Percentiles rank a stretch among this genome's conserved stretches.
phyloP scores from a whole-genome alignment of 2,797 vertebrate genomes.

The Pipistrellus nathusii region DNA sequence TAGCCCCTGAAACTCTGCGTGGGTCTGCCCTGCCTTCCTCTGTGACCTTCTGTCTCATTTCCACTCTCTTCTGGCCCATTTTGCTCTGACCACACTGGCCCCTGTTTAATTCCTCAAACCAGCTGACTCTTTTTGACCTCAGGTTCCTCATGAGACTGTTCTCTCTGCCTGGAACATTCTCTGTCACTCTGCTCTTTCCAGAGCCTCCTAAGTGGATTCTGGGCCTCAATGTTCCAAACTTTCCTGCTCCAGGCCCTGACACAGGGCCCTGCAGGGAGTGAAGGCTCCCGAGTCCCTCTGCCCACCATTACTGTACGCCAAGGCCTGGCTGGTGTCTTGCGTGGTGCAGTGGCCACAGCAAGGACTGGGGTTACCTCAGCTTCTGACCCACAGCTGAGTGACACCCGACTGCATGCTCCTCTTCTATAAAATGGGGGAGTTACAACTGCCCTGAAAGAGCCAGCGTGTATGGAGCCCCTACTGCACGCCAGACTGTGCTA shows the following conservation, averaged over 20 bases:
- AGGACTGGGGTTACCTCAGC: not conserved
- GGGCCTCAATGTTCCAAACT: not conserved
- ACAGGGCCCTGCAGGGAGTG: fast-evolving
- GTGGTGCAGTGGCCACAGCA: not conserved
- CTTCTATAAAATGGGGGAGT: not conserved
- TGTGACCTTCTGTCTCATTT: not conserved
- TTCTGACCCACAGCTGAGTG: not conserved
- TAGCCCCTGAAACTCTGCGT: not conserved
- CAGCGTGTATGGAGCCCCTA: not conserved
- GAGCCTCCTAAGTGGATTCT: not conserved
- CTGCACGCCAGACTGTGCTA: not conserved
- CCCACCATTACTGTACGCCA: not conserved
- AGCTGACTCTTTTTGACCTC: not conserved
- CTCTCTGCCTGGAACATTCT: not conserved
- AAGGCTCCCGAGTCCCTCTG: not conserved
- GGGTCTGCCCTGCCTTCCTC: not conserved
- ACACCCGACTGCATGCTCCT: not conserved
- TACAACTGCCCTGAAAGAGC: not conserved
- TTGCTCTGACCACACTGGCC: not conserved
- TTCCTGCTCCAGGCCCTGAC: not conserved
- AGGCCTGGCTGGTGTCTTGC: not conserved
- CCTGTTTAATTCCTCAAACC: not conserved
- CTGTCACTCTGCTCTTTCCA: not conserved
- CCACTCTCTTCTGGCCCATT: not conserved
- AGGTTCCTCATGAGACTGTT: not conserved